Percentiles rank a stretch among this genome's conserved stretches.
phyloP scores from a whole-genome alignment of 2,113 vertebrate genomes.

The Apistogramma diplotaenia region DNA sequence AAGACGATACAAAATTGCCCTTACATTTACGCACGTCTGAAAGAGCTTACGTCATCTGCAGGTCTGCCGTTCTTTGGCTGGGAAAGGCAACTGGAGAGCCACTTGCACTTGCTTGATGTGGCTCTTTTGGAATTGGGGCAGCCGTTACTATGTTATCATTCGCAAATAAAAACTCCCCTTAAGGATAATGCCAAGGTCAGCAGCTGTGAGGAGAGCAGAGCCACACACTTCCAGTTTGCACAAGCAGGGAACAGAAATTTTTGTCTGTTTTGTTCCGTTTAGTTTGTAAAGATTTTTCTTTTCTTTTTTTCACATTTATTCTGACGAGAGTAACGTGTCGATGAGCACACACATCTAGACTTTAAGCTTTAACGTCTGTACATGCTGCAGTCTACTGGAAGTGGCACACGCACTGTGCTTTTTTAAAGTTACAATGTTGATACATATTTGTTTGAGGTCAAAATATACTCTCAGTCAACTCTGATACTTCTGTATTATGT shows the following conservation, averaged over 20 bases:
- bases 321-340: background rate
- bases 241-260: background rate
- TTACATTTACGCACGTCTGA: too few species aligned
- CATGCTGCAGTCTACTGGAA: background rate
- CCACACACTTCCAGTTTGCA: background rate
- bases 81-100: background rate
- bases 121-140: background rate
- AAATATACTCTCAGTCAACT: background rate
- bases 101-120: background rate
- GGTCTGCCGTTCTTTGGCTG: background rate
- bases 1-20: too few species aligned
- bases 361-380: background rate
- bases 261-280: background rate
- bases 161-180: background rate
- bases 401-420: background rate
- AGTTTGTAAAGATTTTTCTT: background rate
- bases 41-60: background rate
- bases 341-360: background rate
- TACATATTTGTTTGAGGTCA: too few species aligned
- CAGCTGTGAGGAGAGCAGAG: background rate
- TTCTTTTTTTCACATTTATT: background rate
- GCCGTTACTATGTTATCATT: slow-evolving; percentile 16
- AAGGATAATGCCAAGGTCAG: background rate
- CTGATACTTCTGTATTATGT: background rate
- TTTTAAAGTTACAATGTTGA: too few species aligned